A percentile compares a stretch with the other conserved stretches of the same genome.
phyloP scores from a whole-genome alignment of 2,888 invertebrate genomes.

The Idaea dimidiata region DNA sequence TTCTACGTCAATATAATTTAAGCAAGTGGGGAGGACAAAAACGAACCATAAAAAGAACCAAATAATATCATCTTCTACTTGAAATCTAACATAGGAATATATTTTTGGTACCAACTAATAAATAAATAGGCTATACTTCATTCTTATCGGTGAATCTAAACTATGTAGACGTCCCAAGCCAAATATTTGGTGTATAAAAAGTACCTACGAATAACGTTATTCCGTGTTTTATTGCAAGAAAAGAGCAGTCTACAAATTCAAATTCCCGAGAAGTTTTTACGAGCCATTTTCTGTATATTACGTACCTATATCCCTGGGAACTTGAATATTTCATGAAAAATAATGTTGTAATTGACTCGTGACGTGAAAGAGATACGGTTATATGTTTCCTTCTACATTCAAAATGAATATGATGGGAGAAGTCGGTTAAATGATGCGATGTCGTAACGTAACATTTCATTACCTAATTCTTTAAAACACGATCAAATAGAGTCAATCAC shows the following conservation, averaged over 20 bases:
- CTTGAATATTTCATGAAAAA: neutral
- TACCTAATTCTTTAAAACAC: neutral
- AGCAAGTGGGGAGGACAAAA: neutral
- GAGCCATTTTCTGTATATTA: conserved; percentile 18
- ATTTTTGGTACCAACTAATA: neutral
- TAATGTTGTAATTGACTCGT: neutral
- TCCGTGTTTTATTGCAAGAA: conserved; percentile 6
- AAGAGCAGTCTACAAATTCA: conserved; percentile 21
- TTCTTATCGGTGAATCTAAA: conserved; percentile 2
- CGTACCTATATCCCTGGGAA: neutral
- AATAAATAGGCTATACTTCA: conserved; percentile 4
- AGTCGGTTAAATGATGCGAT: neutral
- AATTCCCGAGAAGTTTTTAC: conserved; percentile 25
- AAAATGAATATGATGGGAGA: neutral
- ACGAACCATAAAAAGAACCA: neutral
- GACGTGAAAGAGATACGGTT: neutral
- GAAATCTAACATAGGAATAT: neutral
- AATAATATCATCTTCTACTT: neutral
- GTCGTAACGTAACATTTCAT: neutral
- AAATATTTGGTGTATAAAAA: conserved; percentile 2
- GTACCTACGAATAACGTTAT: conserved; percentile 3
- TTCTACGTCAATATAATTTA: neutral
- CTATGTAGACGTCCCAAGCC: neutral
- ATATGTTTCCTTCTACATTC: neutral
- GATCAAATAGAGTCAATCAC: neutral